Base-by-base conservation (phyloP, 2,113 vertebrate species). In the Podocnemis expansa region DNA sequence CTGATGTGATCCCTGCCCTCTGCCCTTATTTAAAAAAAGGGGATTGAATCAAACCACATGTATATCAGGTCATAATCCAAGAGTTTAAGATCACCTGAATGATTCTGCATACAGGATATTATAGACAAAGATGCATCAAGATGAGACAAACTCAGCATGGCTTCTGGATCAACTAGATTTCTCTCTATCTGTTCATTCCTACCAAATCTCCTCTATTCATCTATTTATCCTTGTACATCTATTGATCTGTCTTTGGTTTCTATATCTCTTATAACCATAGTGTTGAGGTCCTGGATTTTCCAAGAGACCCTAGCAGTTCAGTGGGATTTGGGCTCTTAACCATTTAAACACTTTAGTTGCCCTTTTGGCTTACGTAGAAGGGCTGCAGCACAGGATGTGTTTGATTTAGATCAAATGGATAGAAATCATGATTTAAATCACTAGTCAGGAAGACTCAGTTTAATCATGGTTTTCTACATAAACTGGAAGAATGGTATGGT, bases 131-230 rank as follows among this genome's bases (percentile, higher is more conserved):
- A 56, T 91, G 82, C 89, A 80, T 90, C 93, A 93, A 96, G 85
- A 87, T 93, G 89, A 91, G 79, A 93, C 31, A 86, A 54, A 93
- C 78, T 89, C 96, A 47, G 31, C 17, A 52, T 93, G 80, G 85
- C 84, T 96, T 92, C 89, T 93, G 88, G 67, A 89, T 3, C 1
- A 12, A 86, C 31, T 67, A 67, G 34, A n/a, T 34, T n/a, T 67
- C 34, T 67, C 8, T n/a, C 34, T n/a, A n/a, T 67, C 60, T 31
- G 17, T 67, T 31, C 60, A 21, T 60, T 13, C 58, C 29, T 27
- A 60, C 58, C 14, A 29, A 34, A 31, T 34, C 6, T 13, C 13
- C 58, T 91, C 1, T 4, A 84, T 94, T 38, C 81, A 58, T 89
- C 54, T 73, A 75, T 78, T 41, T 10, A 75, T 41, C 38, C 19